These are phyloP conservation scores for Poeciliopsis retropinna DNA, from an alignment of 2,113 vertebrate species.

Conservation along the genomic window DNA sequence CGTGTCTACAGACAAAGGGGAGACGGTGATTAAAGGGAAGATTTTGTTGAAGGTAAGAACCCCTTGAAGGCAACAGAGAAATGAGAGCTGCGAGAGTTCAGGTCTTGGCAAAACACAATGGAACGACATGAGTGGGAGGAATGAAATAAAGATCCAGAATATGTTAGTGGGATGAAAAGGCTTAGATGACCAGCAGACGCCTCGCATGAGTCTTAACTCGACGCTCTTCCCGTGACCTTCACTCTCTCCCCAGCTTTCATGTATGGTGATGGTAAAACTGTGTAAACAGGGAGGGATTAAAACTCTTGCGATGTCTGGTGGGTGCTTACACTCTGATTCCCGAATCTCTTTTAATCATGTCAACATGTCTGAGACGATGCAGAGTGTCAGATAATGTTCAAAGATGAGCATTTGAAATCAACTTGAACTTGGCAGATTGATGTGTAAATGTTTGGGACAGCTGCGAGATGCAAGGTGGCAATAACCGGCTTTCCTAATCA, in stretches of 20 bases:
- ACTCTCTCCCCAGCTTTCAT: not conserved
- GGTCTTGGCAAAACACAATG: not conserved
- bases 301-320: slow-evolving; percentile 24
- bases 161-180: not conserved
- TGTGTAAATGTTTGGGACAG: slow-evolving; percentile 33
- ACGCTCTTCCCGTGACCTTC: not conserved
- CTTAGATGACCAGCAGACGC: slow-evolving; percentile 15
- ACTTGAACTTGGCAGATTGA: slow-evolving; percentile 16
- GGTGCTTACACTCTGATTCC: slow-evolving; percentile 41
- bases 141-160: slow-evolving; percentile 4
- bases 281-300: slow-evolving; percentile 36
- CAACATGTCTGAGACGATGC: slow-evolving; percentile 11
- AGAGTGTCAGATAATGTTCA: slow-evolving; percentile 24
- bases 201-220: slow-evolving; percentile 1
- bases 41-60: slow-evolving; percentile 28
- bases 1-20: slow-evolving; percentile 30
- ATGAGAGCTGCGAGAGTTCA: not conserved
- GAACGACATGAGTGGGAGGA: slow-evolving; percentile 1
- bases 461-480: not conserved
- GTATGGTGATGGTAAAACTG: not conserved
- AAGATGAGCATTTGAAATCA: slow-evolving; percentile 14
- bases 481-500: not conserved
- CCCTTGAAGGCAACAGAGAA: slow-evolving; percentile 22
- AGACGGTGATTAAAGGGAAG: slow-evolving; percentile 46
- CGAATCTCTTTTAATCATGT: slow-evolving; percentile 37